Evolutionary conservation across 2,888 invertebrate genomes (phyloP).

Genomic region (Serrognathus titanus): DNA sequence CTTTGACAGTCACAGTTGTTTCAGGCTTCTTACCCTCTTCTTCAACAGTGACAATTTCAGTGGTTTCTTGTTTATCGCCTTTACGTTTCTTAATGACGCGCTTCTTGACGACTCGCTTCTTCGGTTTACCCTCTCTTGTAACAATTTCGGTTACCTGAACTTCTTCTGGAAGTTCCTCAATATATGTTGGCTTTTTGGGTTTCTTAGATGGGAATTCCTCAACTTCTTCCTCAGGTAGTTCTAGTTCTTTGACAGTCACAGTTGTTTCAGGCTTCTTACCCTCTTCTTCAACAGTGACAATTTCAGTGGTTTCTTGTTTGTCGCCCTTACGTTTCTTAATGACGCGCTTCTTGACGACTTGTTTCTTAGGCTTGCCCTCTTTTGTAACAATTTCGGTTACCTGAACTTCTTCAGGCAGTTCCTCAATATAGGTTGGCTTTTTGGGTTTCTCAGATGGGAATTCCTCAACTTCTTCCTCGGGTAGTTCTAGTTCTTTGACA

Average conservation of each 20-base stretch:
- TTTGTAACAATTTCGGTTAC: constrained; percentile 27
- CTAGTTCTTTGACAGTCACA: constrained; percentile 31
- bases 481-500: constrained; percentile 20
- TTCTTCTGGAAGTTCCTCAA: constrained; percentile 21
- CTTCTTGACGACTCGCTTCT: constrained; percentile 36
- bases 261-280: constrained; percentile 33
- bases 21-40: constrained; percentile 34
- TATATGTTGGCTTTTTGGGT: constrained; percentile 3
- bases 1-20: constrained; percentile 31
- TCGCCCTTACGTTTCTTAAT: constrained; percentile 41
- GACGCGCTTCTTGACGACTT: constrained; percentile 38
- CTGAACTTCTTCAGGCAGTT: constrained; percentile 25
- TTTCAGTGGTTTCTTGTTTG: constrained; percentile 39
- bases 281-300: constrained; percentile 36
- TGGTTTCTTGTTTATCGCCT: constrained; percentile 40
- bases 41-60: constrained; percentile 37
- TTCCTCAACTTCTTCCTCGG: constrained; percentile 16
- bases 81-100: constrained; percentile 47
- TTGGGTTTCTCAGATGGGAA: constrained; percentile 22
- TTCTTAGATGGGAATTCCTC: constrained; percentile 1
- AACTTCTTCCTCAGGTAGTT: constrained; percentile 32
- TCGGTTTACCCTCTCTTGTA: constrained; percentile 31
- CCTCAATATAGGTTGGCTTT: constrained; percentile 20
- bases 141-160: constrained; percentile 6
- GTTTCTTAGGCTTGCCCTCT: constrained; percentile 32